Percentiles rank a stretch among this genome's conserved stretches.
Conservation (phyloP, 2,888 invertebrate genomes). For the Hirtodrosophila duncani region DNA sequence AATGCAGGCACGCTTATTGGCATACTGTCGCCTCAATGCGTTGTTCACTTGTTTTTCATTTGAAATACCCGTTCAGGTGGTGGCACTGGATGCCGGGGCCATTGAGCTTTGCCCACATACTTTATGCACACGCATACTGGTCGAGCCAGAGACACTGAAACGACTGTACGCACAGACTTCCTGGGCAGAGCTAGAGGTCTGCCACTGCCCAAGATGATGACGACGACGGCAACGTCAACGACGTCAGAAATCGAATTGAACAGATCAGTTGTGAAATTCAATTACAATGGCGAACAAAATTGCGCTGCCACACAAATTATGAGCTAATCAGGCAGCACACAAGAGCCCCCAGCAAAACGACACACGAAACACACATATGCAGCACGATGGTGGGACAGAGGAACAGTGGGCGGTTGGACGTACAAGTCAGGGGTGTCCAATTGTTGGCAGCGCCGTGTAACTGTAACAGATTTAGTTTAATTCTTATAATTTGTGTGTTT, state of each 20-base stretch:
- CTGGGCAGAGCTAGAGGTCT: conserved; percentile 31
- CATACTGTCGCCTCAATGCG: no score
- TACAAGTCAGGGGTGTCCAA: conserved; percentile 43
- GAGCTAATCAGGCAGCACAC: conserved; percentile 56
- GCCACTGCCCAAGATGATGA: conserved; percentile 22
- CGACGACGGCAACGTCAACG: background rate
- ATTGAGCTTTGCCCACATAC: conserved; percentile 10
- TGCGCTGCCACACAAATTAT: conserved; percentile 62
- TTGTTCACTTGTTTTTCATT: conserved; percentile 13
- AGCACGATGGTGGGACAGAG: conserved; percentile 10
- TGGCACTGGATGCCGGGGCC: background rate
- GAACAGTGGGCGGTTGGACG: no score
- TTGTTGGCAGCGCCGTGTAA: conserved; percentile 57
- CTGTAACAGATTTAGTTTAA: conserved; percentile 69
- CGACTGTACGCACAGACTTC: conserved; percentile 35
- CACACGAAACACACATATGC: conserved; percentile 9
- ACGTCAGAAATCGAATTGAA: conserved; percentile 18
- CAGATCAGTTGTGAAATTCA: conserved; percentile 49
- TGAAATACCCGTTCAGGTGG: conserved; percentile 32
- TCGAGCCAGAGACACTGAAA: conserved; percentile 15
- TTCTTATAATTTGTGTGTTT: conserved; percentile 66
- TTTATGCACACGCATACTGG: conserved; percentile 9
- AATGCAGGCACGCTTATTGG: no score
- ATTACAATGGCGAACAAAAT: conserved; percentile 49
- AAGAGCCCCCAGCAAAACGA: conserved; percentile 27